Conservation (phyloP, 2,888 invertebrate species). For the Microctonus aethiopoides region DNA sequence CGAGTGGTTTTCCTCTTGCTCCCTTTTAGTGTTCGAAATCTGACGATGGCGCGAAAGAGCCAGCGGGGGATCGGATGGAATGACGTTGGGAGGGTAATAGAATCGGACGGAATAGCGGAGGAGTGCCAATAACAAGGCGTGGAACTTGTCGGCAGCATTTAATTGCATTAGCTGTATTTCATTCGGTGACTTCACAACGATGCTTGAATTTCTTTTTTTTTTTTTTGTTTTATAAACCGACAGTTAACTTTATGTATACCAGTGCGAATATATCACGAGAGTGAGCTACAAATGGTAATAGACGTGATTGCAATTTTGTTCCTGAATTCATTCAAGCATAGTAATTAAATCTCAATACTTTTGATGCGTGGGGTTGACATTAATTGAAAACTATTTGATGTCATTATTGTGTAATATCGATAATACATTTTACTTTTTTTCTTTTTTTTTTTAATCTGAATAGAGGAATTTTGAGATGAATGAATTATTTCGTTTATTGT, state of each 20-base stretch:
- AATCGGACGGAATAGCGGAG: constrained; percentile 59
- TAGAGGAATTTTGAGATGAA: no score
- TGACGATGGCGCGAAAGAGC: constrained; percentile 34
- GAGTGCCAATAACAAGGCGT: constrained; percentile 63
- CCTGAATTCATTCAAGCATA: not conserved
- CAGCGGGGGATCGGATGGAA: constrained; percentile 34
- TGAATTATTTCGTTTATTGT: no score
- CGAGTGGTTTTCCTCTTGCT: constrained; percentile 30
- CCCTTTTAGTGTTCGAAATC: constrained; percentile 31
- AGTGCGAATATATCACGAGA: no score
- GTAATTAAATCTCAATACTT: not conserved
- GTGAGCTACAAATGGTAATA: not conserved
- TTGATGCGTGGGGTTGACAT: not conserved
- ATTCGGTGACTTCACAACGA: constrained; percentile 38
- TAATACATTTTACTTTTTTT: no score
- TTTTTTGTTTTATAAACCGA: not conserved
- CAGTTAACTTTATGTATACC: not conserved
- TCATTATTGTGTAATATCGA: no score
- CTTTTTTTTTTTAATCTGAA: no score
- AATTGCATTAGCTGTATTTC: constrained; percentile 63
- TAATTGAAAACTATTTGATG: no score
- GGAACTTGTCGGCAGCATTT: constrained; percentile 59
- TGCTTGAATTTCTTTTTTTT: constrained; percentile 10
- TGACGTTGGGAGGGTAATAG: constrained; percentile 56
- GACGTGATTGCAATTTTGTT: not conserved